Evolutionary conservation across 2,797 vertebrate genomes (phyloP), one percentile per base, ranked within the genome.

Genomic region (Antennarius maculatus): DNA sequence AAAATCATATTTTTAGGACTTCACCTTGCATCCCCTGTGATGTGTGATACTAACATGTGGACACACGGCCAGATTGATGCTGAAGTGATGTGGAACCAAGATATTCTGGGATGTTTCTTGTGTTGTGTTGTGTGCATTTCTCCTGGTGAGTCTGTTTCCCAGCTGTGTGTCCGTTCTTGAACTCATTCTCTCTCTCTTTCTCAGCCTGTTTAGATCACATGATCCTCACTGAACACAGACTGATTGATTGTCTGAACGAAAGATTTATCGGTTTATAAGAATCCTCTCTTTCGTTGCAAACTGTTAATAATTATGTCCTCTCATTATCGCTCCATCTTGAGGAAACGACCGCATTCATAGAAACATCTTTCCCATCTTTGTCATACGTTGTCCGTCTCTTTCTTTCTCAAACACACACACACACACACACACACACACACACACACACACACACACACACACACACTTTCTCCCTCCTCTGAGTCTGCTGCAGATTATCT

Each of bases 201-300:
- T 62, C 67, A 73, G 69, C 60, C 63, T 76, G 67, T 76, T 62
- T 61, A 61, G 57, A 71, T 55, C 54, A 74, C 56, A 70, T 54
- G 45, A 63, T 69, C 60, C 61, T 50, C 74, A 42, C 73, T 80
- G 77, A 87, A 79, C 77, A 82, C 78, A 75, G 72, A 66, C 82
- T 67, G 73, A 88, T 83, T 85, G 82, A 87, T 86, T 80, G 75
- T 61, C 54, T 64, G 70, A 71, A 72, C 50, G 37, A 42, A 52
- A 79, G 81, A 86, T 83, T 83, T 81, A 89, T 83, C 75, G 60
- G 63, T 68, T 74, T 74, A 77, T 85, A 62, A 77, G 76, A 77
- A 75, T 75, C 56, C 69, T 61, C 47, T 69, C 79, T 82, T 76
- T 79, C 69, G 66, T 74, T 72, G 69, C 74, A 75, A 76, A 81